phyloP scores from a whole-genome alignment of 2,797 vertebrate genomes.

The Malurus splendens region DNA sequence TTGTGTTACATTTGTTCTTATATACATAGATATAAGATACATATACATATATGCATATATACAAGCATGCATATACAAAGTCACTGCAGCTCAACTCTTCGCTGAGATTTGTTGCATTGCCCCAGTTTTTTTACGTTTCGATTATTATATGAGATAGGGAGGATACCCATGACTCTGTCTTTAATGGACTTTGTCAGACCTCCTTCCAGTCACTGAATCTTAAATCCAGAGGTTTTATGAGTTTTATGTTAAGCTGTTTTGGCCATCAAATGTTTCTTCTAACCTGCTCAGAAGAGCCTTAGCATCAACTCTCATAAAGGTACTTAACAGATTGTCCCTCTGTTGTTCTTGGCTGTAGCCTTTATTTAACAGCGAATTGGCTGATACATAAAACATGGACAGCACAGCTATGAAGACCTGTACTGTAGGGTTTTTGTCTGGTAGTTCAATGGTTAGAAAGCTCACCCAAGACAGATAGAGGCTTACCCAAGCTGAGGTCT shows the following conservation, averaged over 20 bases:
- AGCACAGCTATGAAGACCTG: background rate
- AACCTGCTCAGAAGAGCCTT: background rate
- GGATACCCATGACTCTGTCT: background rate
- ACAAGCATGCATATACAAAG: background rate
- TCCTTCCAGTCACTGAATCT: background rate
- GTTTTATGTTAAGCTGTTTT: background rate
- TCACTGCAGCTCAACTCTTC: background rate
- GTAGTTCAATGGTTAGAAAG: background rate
- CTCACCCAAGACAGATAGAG: background rate
- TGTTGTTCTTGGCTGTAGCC: background rate
- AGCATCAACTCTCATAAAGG: background rate
- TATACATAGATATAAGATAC: too few relatives aligned
- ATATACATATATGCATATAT: too few relatives aligned
- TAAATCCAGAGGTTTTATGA: background rate
- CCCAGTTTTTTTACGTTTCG: background rate
- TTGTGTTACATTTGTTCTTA: background rate
- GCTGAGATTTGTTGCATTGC: background rate
- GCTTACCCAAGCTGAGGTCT: background rate
- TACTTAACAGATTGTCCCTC: background rate
- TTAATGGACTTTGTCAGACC: background rate
- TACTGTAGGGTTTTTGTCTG: background rate
- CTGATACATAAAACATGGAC: background rate
- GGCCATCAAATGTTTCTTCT: background rate
- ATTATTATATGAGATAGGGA: background rate
- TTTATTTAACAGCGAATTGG: background rate